Evolutionary conservation across 2,113 vertebrate genomes (phyloP).

Genomic region (Pterocles orientalis): DNA sequence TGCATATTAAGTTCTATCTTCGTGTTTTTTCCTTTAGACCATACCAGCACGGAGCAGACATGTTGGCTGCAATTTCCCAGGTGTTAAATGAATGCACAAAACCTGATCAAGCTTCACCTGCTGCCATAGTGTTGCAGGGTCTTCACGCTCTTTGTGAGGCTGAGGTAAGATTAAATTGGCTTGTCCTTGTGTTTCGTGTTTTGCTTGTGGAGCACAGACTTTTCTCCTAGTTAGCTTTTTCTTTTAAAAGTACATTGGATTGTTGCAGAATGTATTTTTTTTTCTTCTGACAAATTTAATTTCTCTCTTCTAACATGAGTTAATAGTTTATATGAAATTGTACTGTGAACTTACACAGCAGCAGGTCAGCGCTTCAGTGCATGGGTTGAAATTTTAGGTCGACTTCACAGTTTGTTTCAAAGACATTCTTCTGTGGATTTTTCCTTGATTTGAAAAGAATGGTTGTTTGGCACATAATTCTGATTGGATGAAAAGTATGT

Average conservation of each 20-base stretch:
- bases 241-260: background rate
- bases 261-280: background rate
- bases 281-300: background rate
- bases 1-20: background rate
- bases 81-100: conserved; percentile 85
- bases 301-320: background rate
- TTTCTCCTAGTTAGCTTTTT: background rate
- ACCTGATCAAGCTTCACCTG: conserved; percentile 87
- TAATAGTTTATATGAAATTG: background rate
- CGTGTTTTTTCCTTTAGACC: conserved; percentile 75
- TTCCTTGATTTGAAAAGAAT: background rate
- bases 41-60: conserved; percentile 95
- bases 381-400: background rate
- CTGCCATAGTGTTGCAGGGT: conserved; percentile 88
- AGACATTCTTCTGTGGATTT: background rate
- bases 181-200: background rate
- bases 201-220: background rate
- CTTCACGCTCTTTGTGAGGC: conserved; percentile 90
- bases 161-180: conserved; percentile 79
- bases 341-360: background rate
- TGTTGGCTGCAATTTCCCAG: conserved; percentile 90
- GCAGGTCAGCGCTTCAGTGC: background rate
- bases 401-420: background rate
- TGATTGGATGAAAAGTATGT: background rate
- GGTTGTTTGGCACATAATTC: background rate